Evolutionary conservation across 2,113 vertebrate species (phyloP), one percentile per base, ranked within the genome.

Genomic region (Natator depressus): DNA sequence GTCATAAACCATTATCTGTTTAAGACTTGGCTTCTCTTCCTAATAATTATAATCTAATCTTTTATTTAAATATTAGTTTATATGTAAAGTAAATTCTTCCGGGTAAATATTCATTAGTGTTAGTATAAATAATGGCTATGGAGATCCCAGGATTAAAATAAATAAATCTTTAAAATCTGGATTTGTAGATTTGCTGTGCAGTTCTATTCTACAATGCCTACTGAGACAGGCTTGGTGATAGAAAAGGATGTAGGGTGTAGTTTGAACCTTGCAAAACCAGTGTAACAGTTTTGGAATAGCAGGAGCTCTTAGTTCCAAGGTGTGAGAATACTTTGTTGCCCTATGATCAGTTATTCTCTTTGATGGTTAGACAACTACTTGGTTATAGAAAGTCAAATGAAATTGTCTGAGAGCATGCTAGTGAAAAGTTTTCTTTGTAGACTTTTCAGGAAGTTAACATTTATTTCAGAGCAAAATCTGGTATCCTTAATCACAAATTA

Each of bases 401-500:
- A 14, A 6, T 29, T 89, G 54, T 89, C 38, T 89, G 91, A 96
- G 84, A 94, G 90, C 29, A 76, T 35, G 35, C 3, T 1, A 95
- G 53, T 17, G 4, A 89, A 95, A 69, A 90, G 51, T 46, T 94
- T 87, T 75, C 80, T 91, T 59, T 42, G 11, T 65, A 78, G 53
- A 84, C 9, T 49, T 87, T 94, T 79, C 80, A 59, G 91, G 87
- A 91, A 69, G 82, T 38, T 94, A 53, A 87, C 88, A 83, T 24
- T 88, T 47, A 91, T 93, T 83, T 89, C 5, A 1, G 46, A 89
- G 51, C 38, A 87, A 84, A 90, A 84, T 94, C 78, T 94, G 51
- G n/a, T 91, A 16, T 91, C 78, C 84, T 93, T 96, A 96, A 97
- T 95, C 91, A 94, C 89, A 80, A 90, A 55, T 85, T 94, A 86